These are phyloP conservation scores for Actias luna DNA, from an alignment of 2,888 invertebrate species.

Conservation along the genomic window DNA sequence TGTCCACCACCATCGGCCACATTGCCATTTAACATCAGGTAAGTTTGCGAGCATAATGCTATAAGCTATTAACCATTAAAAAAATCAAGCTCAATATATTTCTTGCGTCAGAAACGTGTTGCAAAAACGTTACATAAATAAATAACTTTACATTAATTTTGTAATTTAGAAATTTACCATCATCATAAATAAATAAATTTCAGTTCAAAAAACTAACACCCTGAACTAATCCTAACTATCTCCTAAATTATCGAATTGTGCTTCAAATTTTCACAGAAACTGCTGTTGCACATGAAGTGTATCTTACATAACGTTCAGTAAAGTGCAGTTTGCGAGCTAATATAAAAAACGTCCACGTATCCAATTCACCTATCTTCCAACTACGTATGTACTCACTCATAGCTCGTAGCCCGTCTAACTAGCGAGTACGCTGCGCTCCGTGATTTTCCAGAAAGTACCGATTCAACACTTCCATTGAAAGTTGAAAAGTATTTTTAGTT, in stretches of 20 bases:
- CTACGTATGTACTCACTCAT: background rate
- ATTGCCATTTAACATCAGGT: too few relatives aligned
- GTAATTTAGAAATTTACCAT: too few relatives aligned
- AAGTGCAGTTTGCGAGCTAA: background rate
- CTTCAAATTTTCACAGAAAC: too few relatives aligned
- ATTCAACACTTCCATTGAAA: slow-evolving; percentile 15
- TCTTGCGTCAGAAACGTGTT: too few relatives aligned
- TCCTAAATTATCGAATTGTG: too few relatives aligned
- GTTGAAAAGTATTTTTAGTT: slow-evolving; percentile 7
- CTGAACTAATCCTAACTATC: too few relatives aligned
- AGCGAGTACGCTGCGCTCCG: slow-evolving; percentile 9
- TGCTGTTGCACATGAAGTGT: background rate
- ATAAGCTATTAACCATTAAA: background rate
- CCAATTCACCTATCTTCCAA: background rate
- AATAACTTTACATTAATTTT: too few relatives aligned
- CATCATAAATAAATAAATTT: too few relatives aligned
- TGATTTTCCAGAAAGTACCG: slow-evolving; percentile 21
- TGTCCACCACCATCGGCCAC: too few relatives aligned
- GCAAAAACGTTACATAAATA: too few relatives aligned
- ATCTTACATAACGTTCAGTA: background rate
- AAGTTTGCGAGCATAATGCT: background rate
- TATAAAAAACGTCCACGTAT: slow-evolving; percentile 1
- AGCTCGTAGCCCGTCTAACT: background rate
- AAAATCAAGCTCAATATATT: too few relatives aligned
- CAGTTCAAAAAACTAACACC: too few relatives aligned